Conservation (phyloP, 2,797 vertebrate species). For the Pampus argenteus region DNA sequence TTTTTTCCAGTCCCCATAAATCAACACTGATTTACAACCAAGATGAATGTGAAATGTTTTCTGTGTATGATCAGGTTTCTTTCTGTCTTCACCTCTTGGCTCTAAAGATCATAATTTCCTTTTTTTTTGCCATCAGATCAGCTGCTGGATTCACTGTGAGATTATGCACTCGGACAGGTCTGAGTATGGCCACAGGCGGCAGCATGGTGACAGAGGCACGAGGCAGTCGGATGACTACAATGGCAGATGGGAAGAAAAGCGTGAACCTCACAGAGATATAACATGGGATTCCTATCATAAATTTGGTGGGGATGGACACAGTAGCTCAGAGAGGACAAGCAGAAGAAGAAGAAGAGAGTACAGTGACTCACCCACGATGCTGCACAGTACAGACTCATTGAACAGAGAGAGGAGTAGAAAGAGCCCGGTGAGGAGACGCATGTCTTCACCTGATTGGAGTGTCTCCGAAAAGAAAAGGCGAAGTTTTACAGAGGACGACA, state of each 20-base stretch:
- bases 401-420: conserved; percentile 55
- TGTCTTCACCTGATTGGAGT: conserved; percentile 50
- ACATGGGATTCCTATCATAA: conserved; percentile 38
- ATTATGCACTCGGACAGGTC: conserved; percentile 68
- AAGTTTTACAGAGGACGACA: conserved; percentile 31
- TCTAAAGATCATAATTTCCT: not conserved
- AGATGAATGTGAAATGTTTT: not conserved
- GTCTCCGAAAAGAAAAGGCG: conserved; percentile 55
- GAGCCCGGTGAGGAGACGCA: conserved; percentile 59
- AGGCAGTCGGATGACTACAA: conserved; percentile 55
- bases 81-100: not conserved
- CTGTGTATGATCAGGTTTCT: not conserved
- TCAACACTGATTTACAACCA: not conserved
- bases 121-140: not conserved
- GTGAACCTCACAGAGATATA: conserved; percentile 25
- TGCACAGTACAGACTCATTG: conserved; percentile 37
- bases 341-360: conserved; percentile 43
- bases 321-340: conserved; percentile 29
- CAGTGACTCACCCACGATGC: conserved; percentile 48
- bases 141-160: conserved; percentile 9
- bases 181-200: conserved; percentile 48
- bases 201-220: conserved; percentile 44
- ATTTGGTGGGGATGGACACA: conserved; percentile 33
- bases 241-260: conserved; percentile 51
- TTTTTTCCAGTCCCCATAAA: not conserved